Evolutionary conservation across 2,797 vertebrate species (phyloP), one percentile per base, ranked within the genome.

Genomic region (Ctenopoma multispine): DNA sequence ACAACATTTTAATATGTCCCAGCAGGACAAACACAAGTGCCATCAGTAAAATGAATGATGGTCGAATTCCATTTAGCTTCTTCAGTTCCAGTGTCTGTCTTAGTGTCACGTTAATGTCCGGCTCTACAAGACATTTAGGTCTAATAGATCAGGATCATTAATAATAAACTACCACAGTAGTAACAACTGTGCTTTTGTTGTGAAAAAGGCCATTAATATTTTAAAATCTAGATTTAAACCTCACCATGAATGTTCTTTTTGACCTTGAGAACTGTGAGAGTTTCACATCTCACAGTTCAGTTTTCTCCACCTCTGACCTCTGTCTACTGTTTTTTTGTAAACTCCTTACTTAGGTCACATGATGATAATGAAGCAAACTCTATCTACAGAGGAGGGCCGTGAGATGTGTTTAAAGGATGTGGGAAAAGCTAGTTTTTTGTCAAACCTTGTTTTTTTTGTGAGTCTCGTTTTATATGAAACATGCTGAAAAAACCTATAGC

Each of bases 301-400:
- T 15, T 69, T 61, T 46, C 63, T 54, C 17, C 46, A 54, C 17
- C 7, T 7, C n/a, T 72, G 70, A 53, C 40, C 40, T n/a, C n/a
- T n/a, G n/a, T n/a, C n/a, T 56, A 21, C 56, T 15, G 14, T 61
- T 50, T 41, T 34, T 34, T 34, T 47, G 5, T 66, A 55, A 62
- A 13, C 40, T 61, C 24, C 21, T 24, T 51, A 65, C 24, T 54
- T 41, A 21, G 62, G 27, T 73, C 77, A 81, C 58, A 64, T 62
- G 63, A 75, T 57, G 31, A 56, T 27, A 73, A 53, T 15, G 43
- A 51, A 61, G 47, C 46, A 36, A 55, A 40, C 51, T 51, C 1
- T 20, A 61, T 68, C 40, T 20, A 11, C n/a, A 20, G 56, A 53
- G 6, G 13, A 73, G 46, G 54, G 58, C 31, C 41, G 46, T 43